Evolutionary conservation across 2,113 vertebrate genomes (phyloP).

Genomic region (Ophiodon elongatus): DNA sequence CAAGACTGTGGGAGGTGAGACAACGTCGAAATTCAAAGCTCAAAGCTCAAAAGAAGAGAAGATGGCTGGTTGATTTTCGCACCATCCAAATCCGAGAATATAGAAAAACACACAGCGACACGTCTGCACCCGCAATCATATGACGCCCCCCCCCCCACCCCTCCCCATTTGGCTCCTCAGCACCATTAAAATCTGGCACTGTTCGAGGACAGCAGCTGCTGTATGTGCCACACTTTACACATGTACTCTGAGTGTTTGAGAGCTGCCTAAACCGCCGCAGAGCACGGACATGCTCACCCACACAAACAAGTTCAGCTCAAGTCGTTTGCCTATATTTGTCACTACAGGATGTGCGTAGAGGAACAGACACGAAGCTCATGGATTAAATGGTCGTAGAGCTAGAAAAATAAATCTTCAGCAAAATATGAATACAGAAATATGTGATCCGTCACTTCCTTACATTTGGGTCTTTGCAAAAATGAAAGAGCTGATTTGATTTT

Average conservation of each 20-base stretch:
- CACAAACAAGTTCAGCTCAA: conserved; percentile 6
- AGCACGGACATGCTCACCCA: conserved; percentile 1
- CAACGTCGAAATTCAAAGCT: conserved; percentile 34
- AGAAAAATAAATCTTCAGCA: not conserved
- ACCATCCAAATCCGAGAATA: conserved; percentile 15
- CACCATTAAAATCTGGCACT: conserved; percentile 52
- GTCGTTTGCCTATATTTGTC: not conserved
- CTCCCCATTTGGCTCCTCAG: conserved; percentile 41
- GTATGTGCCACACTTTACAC: conserved; percentile 46
- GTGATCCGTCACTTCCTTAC: not conserved
- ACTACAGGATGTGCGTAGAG: conserved; percentile 3
- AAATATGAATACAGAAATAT: not conserved
- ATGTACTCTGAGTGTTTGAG: conserved; percentile 35
- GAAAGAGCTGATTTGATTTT: not conserved
- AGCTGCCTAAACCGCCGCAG: conserved; percentile 23
- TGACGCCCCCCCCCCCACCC: not conserved
- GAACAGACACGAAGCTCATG: conserved; percentile 1
- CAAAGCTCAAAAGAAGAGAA: conserved; percentile 26
- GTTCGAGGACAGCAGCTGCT: conserved; percentile 58
- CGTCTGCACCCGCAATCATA: not conserved
- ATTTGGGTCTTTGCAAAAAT: not conserved
- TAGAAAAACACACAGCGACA: conserved; percentile 33
- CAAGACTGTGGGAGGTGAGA: conserved; percentile 41
- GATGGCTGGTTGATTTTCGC: conserved; percentile 32
- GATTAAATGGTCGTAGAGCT: not conserved